Evolutionary conservation across 2,797 vertebrate genomes (phyloP), one percentile per base, ranked within the genome.

Genomic region (Iguana delicatissima): DNA sequence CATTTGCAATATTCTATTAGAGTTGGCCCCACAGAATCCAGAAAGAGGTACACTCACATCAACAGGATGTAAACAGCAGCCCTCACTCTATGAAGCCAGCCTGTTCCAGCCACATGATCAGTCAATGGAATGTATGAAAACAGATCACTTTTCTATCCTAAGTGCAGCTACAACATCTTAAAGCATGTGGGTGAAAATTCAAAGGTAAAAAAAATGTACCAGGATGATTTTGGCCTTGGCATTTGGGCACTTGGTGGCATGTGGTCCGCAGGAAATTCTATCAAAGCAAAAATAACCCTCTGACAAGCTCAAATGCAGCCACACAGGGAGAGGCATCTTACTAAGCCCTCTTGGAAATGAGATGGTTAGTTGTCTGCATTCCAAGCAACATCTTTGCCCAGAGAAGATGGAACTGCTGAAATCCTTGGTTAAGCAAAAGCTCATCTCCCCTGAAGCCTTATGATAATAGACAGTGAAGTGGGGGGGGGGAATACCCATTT

Each of bases 401-500:
- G 35, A 93, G 59, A 83, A 80, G 84, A 88, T 9, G 38, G 69
- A 94, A 87, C 86, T 73, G 55, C 72, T 64, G 80, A 92, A 93
- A 88, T 84, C 18, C 46, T 84, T 74, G 0, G 0, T 76, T 83
- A 93, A 93, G 90, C 74, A 82, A 64, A 82, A 91, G 85, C 82
- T 85, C 86, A 42, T 86, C 89, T 90, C 62, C 85, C 90, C 69
- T 76, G 73, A 89, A 35, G 59, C 74, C 87, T 84, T 87, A 85
- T 73, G 88, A 93, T 93, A 94, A 90, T 0, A 91, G 80, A 91
- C 92, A 83, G 50, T 5, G 87, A 82, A 91, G 69, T 38, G 91
- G 74, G 42, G 42, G 42, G 42, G 46, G 83, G 87, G 86, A 92
- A 13, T 16, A 26, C 50, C 32, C 79, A 91, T 52, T 87, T 52